Percentiles rank a stretch among this genome's conserved stretches.
Conservation (phyloP, 2,113 vertebrate species). For the Ursus arctos region DNA sequence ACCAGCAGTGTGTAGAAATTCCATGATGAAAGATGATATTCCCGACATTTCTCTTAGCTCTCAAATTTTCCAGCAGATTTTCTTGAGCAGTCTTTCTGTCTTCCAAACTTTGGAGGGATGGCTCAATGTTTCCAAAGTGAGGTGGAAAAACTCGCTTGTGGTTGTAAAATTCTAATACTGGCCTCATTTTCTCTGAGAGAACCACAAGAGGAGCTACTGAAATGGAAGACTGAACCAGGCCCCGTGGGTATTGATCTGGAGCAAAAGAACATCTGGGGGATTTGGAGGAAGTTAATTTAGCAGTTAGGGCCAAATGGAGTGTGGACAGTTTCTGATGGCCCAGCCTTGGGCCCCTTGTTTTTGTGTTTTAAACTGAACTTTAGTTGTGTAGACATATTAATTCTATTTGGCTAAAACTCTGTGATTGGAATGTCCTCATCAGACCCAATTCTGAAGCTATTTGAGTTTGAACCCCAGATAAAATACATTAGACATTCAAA, state of each 20-base stretch:
- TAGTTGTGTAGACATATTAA: neutral
- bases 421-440: neutral
- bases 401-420: neutral
- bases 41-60: constrained; percentile 43
- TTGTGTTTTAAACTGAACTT: neutral
- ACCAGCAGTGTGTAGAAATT: neutral
- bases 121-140: constrained; percentile 55
- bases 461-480: neutral
- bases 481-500: neutral
- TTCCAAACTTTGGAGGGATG: neutral
- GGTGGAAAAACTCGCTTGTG: neutral
- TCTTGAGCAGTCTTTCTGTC: neutral
- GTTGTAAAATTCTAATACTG: neutral
- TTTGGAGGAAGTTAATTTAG: neutral
- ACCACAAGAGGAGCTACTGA: neutral
- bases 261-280: neutral
- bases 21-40: constrained; percentile 34
- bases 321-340: neutral
- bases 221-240: neutral
- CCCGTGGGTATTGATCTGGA: neutral
- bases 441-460: neutral
- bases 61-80: constrained; percentile 63
- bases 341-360: neutral
- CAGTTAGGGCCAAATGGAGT: neutral
- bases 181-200: neutral